phyloP scores from a whole-genome alignment of 2,797 vertebrate genomes.

The Valencia hispanica region DNA sequence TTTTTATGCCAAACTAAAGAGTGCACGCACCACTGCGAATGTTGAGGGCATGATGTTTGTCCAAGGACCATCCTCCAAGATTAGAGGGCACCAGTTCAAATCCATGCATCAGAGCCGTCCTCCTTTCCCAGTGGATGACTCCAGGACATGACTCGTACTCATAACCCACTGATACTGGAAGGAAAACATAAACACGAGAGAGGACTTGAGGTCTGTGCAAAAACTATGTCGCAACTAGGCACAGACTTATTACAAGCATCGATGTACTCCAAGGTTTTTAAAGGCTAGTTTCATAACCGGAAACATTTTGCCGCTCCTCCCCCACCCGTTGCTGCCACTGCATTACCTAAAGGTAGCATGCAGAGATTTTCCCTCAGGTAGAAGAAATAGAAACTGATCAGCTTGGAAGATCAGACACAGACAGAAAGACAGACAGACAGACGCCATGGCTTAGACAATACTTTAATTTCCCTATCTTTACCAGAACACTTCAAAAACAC shows the following conservation, averaged over 20 bases:
- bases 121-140: conserved; percentile 91
- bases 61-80: conserved; percentile 95
- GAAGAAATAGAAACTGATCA: too few relatives aligned
- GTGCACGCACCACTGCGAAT: conserved; percentile 89
- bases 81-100: conserved; percentile 95
- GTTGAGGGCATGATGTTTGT: conserved; percentile 95
- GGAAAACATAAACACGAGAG: conserved; percentile 8
- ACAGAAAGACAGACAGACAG: too few relatives aligned
- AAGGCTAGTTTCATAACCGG: neutral
- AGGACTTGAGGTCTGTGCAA: neutral
- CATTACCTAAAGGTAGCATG: neutral
- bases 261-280: neutral
- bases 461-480: neutral
- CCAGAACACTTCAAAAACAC: neutral
- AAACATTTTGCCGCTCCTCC: neutral
- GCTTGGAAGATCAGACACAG: neutral
- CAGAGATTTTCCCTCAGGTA: neutral
- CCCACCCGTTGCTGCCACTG: neutral
- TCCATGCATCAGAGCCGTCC: conserved; percentile 91
- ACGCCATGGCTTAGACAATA: neutral
- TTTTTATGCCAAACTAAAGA: neutral
- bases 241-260: neutral
- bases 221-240: neutral
- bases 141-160: conserved; percentile 94
- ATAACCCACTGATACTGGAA: conserved; percentile 93